Base-by-base conservation (phyloP, 2,797 vertebrate species). In the Anabas testudineus region DNA sequence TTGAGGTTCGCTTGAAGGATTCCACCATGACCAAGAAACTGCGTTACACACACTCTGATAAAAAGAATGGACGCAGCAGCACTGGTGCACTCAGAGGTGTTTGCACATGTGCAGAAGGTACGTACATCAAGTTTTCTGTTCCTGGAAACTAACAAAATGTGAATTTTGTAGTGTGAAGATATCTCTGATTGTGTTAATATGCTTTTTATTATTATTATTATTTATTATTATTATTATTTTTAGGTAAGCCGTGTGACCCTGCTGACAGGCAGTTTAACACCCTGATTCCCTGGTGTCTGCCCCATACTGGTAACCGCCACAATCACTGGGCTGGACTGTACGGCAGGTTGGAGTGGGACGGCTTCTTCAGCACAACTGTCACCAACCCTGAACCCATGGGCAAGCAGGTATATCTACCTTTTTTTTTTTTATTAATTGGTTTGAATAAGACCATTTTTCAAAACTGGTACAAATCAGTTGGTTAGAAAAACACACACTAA, bases 341-440 rank as follows among this genome's bases (percentile, higher is more conserved):
- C 0, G 97, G 98, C 26, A 92, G 97, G 18, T 78, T 99, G 64
- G 97, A 99, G 85, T 99, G 98, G 98, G 97, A 99, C 0, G 97
- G 97, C 22, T 99, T 99, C 93, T 99, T 99, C 92, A 99, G 97
- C 91, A 99, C 97, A 2, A 99, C 97, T 0, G 98, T 99, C 60
- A 99, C 98, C 77, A 99, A 99, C 82, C 98, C 98, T 0, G 97
- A 99, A 84, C 98, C 97, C 13, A 99, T 99, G 97, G 97, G 97
- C 86, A 99, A 99, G 87, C 97, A 99, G 96, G 97, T 90, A 62
- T 14, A 2, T 28, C 1, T 2, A 0, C 24, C 8, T 56, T 24
- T 39, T 52, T 22, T 26, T 13, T 56, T 24, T 39, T 52, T 22
- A 26, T 13, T 3, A 0, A 4, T 1, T 7, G 4, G 3, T 43